Conservation (phyloP, 2,797 vertebrate species). For the Centropyge bicolor region DNA sequence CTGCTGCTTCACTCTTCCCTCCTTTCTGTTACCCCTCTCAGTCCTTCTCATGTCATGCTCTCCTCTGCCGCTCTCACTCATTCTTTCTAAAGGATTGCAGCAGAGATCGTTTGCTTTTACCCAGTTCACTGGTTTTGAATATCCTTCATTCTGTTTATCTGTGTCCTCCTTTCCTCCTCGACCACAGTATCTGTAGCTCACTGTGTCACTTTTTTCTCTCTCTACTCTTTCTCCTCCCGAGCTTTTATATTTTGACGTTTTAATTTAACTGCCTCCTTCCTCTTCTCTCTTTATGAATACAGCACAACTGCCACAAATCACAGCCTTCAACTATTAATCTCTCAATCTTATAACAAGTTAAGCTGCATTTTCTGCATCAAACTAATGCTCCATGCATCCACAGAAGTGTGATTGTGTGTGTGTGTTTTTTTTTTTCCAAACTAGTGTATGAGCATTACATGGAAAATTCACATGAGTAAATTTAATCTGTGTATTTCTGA, state of each 20-base stretch:
- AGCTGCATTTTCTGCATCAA: background rate
- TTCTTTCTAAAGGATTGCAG: conserved; percentile 18
- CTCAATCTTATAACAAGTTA: background rate
- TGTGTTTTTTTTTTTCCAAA: background rate
- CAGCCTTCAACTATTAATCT: conserved; percentile 10
- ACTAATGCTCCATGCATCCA: background rate
- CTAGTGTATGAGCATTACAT: background rate
- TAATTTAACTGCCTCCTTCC: conserved; percentile 46
- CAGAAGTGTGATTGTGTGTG: background rate
- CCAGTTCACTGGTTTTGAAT: conserved; percentile 15
- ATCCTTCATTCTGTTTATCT: conserved; percentile 29
- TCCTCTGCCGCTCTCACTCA: conserved; percentile 13
- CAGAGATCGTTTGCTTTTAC: conserved; percentile 17
- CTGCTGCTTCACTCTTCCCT: background rate
- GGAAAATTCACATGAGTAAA: background rate
- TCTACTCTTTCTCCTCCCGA: conserved; percentile 42
- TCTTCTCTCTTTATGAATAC: conserved; percentile 67
- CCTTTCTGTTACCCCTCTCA: background rate
- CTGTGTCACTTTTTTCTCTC: conserved; percentile 16
- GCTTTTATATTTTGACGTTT: conserved; percentile 51
- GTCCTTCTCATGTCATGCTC: conserved; percentile 9
- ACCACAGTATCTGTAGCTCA: conserved; percentile 8
- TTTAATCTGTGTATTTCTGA: no score
- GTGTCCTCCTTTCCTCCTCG: background rate
- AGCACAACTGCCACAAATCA: conserved; percentile 26